Percentiles rank a stretch among this genome's conserved stretches.
Conservation (phyloP, 2,888 invertebrate genomes). For the Papilio elwesi region DNA sequence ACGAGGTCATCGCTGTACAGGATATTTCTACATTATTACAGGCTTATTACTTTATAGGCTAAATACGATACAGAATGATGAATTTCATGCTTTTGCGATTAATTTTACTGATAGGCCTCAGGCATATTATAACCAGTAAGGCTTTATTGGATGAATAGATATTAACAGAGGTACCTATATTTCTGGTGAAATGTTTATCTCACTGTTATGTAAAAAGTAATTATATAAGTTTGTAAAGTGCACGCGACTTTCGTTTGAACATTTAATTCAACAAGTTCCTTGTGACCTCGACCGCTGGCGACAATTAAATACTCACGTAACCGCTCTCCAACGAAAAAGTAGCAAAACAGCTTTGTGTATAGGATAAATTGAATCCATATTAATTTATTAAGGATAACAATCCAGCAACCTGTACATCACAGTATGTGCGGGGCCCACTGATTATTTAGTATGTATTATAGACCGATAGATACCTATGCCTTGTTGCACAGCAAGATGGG, state of each 20-base stretch:
- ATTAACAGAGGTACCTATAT: background rate
- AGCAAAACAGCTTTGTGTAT: too few relatives aligned
- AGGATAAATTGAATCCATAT: too few relatives aligned
- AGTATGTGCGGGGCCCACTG: too few relatives aligned
- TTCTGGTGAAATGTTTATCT: background rate
- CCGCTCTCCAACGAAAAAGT: background rate
- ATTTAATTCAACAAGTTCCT: background rate
- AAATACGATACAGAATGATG: background rate
- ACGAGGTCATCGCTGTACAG: constrained; percentile 23
- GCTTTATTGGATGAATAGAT: too few relatives aligned
- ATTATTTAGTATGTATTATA: too few relatives aligned
- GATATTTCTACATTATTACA: constrained; percentile 21
- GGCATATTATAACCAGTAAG: too few relatives aligned
- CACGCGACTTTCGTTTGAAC: background rate
- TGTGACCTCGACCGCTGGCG: constrained; percentile 9
- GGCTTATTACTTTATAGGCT: background rate
- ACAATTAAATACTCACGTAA: constrained; percentile 21
- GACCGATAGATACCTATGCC: too few relatives aligned
- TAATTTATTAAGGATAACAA: too few relatives aligned
- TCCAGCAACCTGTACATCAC: too few relatives aligned
- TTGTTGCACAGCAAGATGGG: too few relatives aligned
- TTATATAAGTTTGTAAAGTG: constrained; percentile 1
- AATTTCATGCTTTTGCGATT: background rate
- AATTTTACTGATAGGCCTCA: background rate
- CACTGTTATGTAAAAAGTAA: background rate